Evolutionary conservation across 1,140 invertebrate species (phyloP), one percentile per base, ranked within the genome.

Genomic region (Neodiprion virginianus): DNA sequence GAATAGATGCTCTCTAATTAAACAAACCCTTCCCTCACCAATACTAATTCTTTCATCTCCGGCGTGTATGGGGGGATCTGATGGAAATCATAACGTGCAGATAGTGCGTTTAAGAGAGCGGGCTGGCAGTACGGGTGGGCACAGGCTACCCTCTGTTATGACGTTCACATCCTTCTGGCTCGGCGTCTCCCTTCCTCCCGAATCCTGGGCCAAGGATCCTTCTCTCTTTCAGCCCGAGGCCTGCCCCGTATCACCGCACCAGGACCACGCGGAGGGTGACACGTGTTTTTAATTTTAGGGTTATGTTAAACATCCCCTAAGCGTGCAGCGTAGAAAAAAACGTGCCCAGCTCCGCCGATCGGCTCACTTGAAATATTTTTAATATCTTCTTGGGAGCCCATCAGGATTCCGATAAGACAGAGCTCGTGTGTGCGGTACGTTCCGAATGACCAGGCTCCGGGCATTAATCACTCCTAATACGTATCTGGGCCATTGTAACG

Each of bases 291-390:
- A 69, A 75, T 75, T 71, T 65, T 53, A 75, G 69, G 67, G 53
- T 75, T 75, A 72, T 71, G 74, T 75, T 75, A 75, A 75, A 71
- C 74, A 75, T 75, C 69, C 74, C 74, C 74, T 53, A 47, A 67
- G 65, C 67, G 67, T 72, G 8, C 28, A 70, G 65, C 69, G 69
- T 53, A 71, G 74, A 47, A 47, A 74, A 40, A 61, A 61, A 17
- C 53, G 4, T 61, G 53, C 11, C 53, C 28, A 40, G 28, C 53
- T 61, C 53, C 4, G n/a, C 11, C 53, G 53, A 61, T 61, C 53
- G 53, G 53, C 53, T 61, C 53, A 14, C 53, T 61, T 61, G 4
- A 61, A 61, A 61, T 61, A 61, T 61, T 61, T 61, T 61, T 61
- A 61, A 61, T 61, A 61, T 61, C 53, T 61, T 17, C 11, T 61